A percentile compares a stretch with the other conserved stretches of the same genome.
Evolutionary conservation across 2,888 invertebrate species (phyloP).

Genomic region (Troides aeacus): DNA sequence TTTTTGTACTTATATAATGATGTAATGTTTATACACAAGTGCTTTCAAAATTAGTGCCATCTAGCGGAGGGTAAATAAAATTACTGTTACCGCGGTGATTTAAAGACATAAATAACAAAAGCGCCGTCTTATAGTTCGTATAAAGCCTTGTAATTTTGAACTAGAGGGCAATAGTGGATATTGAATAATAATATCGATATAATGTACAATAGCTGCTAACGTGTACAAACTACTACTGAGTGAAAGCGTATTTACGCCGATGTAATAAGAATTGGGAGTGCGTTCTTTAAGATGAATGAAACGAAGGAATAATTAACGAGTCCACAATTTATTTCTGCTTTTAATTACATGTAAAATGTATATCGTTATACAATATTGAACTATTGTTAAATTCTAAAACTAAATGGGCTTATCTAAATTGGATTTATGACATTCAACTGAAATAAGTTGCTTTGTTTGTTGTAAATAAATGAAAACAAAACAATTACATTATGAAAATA

Average conservation of each 20-base stretch:
- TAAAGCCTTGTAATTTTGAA: neutral
- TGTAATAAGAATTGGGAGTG: constrained; percentile 10
- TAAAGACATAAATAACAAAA: neutral
- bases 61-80: constrained; percentile 3
- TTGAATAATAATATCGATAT: constrained; percentile 8
- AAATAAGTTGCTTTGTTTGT: neutral
- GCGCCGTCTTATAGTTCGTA: constrained; percentile 17
- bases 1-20: no score
- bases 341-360: neutral
- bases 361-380: neutral
- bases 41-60: constrained; percentile 8
- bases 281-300: constrained; percentile 17
- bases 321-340: neutral
- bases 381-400: neutral
- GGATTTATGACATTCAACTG: neutral
- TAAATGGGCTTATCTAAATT: neutral
- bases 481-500: neutral
- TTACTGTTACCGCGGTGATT: neutral
- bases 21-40: neutral
- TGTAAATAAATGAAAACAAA: neutral
- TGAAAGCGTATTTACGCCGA: constrained; percentile 8
- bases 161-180: constrained; percentile 15
- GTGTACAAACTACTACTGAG: constrained; percentile 8
- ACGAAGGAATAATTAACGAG: neutral
- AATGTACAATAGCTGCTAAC: neutral